Base-by-base conservation (phyloP, 2,888 invertebrate species). In the Eueremaeus valkanovi region DNA sequence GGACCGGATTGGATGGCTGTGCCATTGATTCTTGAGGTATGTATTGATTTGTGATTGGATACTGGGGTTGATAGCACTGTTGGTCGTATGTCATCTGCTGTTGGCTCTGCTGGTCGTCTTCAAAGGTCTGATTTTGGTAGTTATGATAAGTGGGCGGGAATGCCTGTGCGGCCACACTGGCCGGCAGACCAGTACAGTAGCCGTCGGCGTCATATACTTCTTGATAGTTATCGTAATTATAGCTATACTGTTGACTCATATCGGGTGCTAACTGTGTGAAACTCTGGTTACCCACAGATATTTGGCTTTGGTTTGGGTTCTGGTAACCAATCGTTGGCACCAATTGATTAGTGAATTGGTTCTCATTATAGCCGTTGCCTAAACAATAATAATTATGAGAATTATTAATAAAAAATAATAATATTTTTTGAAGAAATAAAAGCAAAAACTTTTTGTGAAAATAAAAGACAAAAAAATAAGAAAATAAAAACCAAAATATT, bases 21-120 rank as follows among this genome's bases (percentile, higher is more conserved):
- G 76, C 92, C 92, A 78, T 92, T 91, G 76, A 87, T 78, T 78
- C 92, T 79, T 91, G 90, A 83, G 92, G 92, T 92, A 63, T 29
- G 16, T 73, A 51, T 42, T 76, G 31, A 58, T 58, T 51, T 9
- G 61, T 31, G 13, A 33, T 40, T 29, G 31, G 70, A 40, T 74
- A 74, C 33, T 73, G 73, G 21, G 40, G 75, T n/a, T 75, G 61
- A 13, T 73, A 61, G 18, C 24, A 72, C 13, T 49, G 51, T 5
- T 40, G 29, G 31, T 58, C 63, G 24, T 31, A 51, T 9, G 51
- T 33, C 51, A 72, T 5, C 9, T 73, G n/a, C n/a, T n/a, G 73
- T 24, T 74, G 74, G n/a, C 72, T 75, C 1, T 70, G 70, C 16
- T 49, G 49, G n/a, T 66, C 70, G 68, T 66, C 74, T 70, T 63